Base-by-base conservation (phyloP, 64 coral and sea anemone species). In the Porites australiensis region DNA sequence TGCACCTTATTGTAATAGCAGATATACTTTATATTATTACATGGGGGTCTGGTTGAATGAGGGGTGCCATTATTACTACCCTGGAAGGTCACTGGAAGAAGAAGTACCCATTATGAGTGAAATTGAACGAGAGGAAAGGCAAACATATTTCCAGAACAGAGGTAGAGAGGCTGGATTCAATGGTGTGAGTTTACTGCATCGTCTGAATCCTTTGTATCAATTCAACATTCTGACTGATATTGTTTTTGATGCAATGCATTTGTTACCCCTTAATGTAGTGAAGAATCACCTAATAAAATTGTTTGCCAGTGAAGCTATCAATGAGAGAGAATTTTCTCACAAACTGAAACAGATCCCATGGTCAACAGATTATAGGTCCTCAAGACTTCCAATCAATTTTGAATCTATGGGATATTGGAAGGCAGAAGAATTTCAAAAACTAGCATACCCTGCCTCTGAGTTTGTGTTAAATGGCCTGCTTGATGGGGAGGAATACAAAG, bases 181-280 rank as follows among this genome's bases (percentile, higher is more conserved):
- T 88, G 86, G 92, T 44, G 63, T 93, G 14, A 71, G 73, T 51
- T 74, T 71, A 64, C 92, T 93, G 55, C 92, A 93, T 79, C 84
- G 85, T 22, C 74, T 88, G 47, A 54, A 88, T 88, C 61, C 75
- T 14, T 82, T 93, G 83, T 93, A 88, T 87, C 63, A 77, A 27
- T 94, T 94, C 49, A 88, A 94, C 72, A 79, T 94, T 55, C 12
- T 93, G 61, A 73, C 50, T 60, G 86, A 87, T 76, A 77, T 77
- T 79, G 82, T 93, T 61, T 86, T 93, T 93, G 91, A 93, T 93
- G 91, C 91, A 87, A 93, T 93, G 91, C 91, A 93, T 71, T 87
- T 93, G 57, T 62, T 93, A 87, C 82, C 82, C 63, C 74, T 93
- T 59, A 87, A 93, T 78, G 67, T 93, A 75, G 82, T 93, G 60